Evolutionary conservation across 2,888 invertebrate species (phyloP).

Genomic region (Dexiosoma caninum): DNA sequence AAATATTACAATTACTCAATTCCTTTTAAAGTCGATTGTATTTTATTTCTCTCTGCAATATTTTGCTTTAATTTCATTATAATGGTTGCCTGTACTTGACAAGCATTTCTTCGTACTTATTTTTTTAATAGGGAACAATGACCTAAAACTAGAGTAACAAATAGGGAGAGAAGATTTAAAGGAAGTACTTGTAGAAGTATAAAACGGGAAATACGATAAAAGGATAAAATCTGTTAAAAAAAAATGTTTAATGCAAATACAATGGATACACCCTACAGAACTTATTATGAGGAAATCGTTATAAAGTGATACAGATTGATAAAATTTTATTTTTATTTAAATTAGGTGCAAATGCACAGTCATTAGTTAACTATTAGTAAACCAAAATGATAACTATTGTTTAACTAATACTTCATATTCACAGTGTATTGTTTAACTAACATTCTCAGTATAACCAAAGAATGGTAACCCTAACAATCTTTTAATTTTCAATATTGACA

Average conservation of each 20-base stretch:
- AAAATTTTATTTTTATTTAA: no score
- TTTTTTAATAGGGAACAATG: conserved; percentile 49
- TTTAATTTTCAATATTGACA: no score
- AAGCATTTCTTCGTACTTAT: neutral
- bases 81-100: conserved; percentile 33
- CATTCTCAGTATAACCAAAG: no score
- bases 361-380: no score
- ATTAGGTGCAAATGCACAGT: no score
- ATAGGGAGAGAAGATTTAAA: neutral
- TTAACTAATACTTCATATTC: no score
- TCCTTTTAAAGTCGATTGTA: conserved; percentile 16
- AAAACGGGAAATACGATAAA: conserved; percentile 14
- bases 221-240: conserved; percentile 17
- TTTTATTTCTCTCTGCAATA: conserved; percentile 8
- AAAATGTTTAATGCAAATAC: neutral
- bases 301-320: no score
- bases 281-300: no score
- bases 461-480: no score
- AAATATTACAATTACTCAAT: conserved; percentile 37
- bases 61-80: conserved; percentile 28
- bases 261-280: neutral
- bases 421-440: no score
- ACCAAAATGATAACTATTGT: no score
- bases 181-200: conserved; percentile 15
- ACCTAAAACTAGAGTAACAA: conserved; percentile 30